phyloP scores from a whole-genome alignment of 1,140 invertebrate species.

The Monochamus saltuarius region DNA sequence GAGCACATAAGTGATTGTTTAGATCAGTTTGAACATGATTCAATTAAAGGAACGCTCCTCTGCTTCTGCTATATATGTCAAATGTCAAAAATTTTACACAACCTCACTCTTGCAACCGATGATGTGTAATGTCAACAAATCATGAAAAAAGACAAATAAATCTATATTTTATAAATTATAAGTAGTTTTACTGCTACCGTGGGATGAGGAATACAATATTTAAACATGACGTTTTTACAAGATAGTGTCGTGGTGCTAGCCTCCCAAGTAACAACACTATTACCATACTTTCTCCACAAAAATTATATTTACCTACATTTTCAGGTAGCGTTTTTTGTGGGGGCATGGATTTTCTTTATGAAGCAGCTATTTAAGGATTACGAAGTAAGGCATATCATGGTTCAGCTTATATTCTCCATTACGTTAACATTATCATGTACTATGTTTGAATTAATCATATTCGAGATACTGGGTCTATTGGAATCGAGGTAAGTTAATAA shows the following conservation, averaged over 20 bases:
- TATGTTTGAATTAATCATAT: slow-evolving; percentile 99
- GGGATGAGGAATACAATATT: slow-evolving; percentile 16
- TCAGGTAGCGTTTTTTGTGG: slow-evolving; percentile 91
- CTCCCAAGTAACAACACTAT: slow-evolving; percentile 63
- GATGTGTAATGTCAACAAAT: too few species aligned
- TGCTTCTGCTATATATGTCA: too few species aligned
- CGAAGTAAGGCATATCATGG: slow-evolving; percentile 92
- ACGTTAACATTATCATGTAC: slow-evolving; percentile 98
- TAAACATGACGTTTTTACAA: slow-evolving; percentile 66
- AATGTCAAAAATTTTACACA: too few species aligned
- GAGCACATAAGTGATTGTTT: too few species aligned
- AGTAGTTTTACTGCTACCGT: too few species aligned
- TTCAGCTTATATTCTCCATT: slow-evolving; percentile 94
- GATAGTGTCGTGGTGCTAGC: slow-evolving; percentile 69
- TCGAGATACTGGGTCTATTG: slow-evolving; percentile 95
- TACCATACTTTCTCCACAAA: slow-evolving; percentile 21
- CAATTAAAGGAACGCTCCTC: too few species aligned
- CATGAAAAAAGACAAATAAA: too few species aligned
- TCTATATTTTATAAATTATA: too few species aligned
- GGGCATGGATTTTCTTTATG: slow-evolving; percentile 98
- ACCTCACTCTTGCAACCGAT: too few species aligned
- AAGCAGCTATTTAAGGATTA: slow-evolving; percentile 98
- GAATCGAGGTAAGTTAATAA: slow-evolving; percentile 59
- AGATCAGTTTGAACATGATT: too few species aligned
- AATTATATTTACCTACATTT: slow-evolving; percentile 48